These are phyloP conservation scores for Lathronympha strigana DNA, from an alignment of 2,888 invertebrate genomes.

Conservation along the genomic window DNA sequence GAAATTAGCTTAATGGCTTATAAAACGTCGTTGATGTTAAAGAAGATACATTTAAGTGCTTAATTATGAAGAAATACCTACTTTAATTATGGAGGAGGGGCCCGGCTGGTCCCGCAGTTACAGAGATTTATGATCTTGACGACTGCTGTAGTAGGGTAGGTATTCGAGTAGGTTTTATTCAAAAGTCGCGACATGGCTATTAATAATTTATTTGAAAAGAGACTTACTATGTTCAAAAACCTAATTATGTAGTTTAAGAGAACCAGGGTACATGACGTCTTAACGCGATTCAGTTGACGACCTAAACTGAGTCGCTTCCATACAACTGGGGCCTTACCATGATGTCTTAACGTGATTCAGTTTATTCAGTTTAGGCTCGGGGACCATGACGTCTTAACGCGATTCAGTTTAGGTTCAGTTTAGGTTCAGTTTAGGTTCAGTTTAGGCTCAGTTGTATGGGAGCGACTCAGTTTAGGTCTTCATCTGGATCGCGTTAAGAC, in stretches of 20 bases:
- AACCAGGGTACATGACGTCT: too few relatives aligned
- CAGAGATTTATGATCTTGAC: conserved; percentile 31
- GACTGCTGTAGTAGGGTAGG: not conserved
- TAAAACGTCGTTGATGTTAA: conserved; percentile 38
- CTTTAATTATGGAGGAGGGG: conserved; percentile 25
- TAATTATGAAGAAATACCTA: conserved; percentile 39
- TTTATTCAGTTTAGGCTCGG: too few relatives aligned
- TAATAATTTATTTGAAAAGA: not conserved
- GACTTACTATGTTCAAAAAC: not conserved
- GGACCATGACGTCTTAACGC: too few relatives aligned
- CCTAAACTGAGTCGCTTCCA: too few relatives aligned
- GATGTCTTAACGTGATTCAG: too few relatives aligned
- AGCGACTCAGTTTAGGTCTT: too few relatives aligned
- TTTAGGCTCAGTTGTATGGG: too few relatives aligned
- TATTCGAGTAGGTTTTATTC: not conserved
- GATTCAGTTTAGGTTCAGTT: too few relatives aligned
- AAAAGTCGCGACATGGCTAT: not conserved
- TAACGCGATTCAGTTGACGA: too few relatives aligned
- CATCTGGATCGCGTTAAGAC: too few relatives aligned
- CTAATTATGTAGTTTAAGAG: not conserved
- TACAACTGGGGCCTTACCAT: too few relatives aligned
- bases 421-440: too few relatives aligned
- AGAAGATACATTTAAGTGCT: conserved; percentile 39
- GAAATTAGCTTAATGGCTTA: conserved; percentile 35
- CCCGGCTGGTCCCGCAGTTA: conserved; percentile 25